These are phyloP conservation scores for Drosophila subquinaria DNA, from an alignment of 2,888 invertebrate genomes.

Conservation along the genomic window DNA sequence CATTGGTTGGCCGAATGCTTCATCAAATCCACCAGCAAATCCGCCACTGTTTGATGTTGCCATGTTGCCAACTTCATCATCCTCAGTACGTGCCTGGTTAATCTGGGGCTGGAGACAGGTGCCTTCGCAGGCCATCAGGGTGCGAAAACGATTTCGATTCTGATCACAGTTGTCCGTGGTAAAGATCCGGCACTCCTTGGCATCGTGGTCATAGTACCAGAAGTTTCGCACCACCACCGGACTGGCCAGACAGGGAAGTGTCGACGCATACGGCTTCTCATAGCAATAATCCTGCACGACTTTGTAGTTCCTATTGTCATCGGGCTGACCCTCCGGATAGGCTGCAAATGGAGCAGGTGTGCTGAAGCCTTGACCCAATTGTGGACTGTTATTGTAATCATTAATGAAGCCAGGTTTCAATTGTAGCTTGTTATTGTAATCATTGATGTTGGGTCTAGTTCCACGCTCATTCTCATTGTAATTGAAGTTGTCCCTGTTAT, in stretches of 20 bases:
- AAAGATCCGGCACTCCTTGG: constrained; percentile 76
- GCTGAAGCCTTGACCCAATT: neutral
- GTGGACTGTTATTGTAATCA: constrained; percentile 4
- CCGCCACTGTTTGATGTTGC: constrained; percentile 1
- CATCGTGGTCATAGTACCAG: constrained; percentile 82
- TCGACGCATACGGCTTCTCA: constrained; percentile 65
- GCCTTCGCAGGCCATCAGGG: constrained; percentile 71
- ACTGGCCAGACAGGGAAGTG: constrained; percentile 57
- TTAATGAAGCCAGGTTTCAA: constrained; percentile 21
- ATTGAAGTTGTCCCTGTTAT: neutral
- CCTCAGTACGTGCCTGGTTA: constrained; percentile 51
- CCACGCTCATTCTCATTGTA: constrained; percentile 14
- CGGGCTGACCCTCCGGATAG: constrained; percentile 31
- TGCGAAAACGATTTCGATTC: constrained; percentile 77
- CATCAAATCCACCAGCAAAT: constrained; percentile 16
- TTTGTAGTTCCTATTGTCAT: constrained; percentile 46
- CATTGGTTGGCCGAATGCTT: constrained; percentile 54
- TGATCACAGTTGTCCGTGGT: constrained; percentile 81
- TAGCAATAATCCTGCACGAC: constrained; percentile 75
- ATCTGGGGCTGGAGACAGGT: constrained; percentile 66
- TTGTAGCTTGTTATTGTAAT: constrained; percentile 12
- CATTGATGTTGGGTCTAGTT: constrained; percentile 10
- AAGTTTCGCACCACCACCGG: constrained; percentile 66
- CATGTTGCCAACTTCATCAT: constrained; percentile 12
- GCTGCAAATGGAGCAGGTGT: constrained; percentile 46